These are phyloP conservation scores for Aurelia sp. DNA, from an alignment of 30 jellyfish, hydroid and myxozoan genomes.

Conservation along the genomic window DNA sequence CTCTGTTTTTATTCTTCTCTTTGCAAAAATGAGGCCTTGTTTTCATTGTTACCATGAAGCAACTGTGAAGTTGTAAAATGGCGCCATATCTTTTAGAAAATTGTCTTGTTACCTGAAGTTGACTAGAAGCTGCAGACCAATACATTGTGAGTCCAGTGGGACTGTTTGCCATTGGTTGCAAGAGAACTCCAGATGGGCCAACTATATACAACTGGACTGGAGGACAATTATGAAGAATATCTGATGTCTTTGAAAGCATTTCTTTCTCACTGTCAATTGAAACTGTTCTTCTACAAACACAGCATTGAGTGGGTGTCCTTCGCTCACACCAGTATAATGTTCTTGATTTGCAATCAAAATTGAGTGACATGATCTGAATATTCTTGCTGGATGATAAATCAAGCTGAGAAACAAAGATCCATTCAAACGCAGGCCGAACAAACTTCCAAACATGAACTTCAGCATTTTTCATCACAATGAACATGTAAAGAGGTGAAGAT, in stretches of 20 bases:
- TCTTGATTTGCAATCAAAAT: slow-evolving; percentile 57
- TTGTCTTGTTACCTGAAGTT: slow-evolving; percentile 66
- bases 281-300: slow-evolving; percentile 71
- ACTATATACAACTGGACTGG: slow-evolving; percentile 76
- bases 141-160: slow-evolving; percentile 77
- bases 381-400: slow-evolving; percentile 73
- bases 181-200: slow-evolving; percentile 44
- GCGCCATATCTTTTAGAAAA: not conserved
- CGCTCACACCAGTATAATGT: slow-evolving; percentile 92
- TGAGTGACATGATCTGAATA: slow-evolving; percentile 69
- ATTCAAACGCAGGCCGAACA: slow-evolving; percentile 67
- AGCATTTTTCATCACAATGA: slow-evolving; percentile 71
- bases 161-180: slow-evolving; percentile 69
- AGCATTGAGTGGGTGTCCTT: slow-evolving; percentile 91
- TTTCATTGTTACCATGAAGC: too few species aligned
- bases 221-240: slow-evolving; percentile 88
- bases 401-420: slow-evolving; percentile 62
- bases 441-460: slow-evolving; percentile 79
- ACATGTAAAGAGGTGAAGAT: slow-evolving; percentile 24
- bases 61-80: too few species aligned
- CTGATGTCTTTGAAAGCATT: slow-evolving; percentile 32
- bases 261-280: slow-evolving; percentile 29
- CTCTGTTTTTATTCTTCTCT: too few species aligned
- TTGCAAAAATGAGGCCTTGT: too few species aligned
- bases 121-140: slow-evolving; percentile 71